Conservation (phyloP, 2,797 vertebrate genomes). For the Anableps anableps region DNA sequence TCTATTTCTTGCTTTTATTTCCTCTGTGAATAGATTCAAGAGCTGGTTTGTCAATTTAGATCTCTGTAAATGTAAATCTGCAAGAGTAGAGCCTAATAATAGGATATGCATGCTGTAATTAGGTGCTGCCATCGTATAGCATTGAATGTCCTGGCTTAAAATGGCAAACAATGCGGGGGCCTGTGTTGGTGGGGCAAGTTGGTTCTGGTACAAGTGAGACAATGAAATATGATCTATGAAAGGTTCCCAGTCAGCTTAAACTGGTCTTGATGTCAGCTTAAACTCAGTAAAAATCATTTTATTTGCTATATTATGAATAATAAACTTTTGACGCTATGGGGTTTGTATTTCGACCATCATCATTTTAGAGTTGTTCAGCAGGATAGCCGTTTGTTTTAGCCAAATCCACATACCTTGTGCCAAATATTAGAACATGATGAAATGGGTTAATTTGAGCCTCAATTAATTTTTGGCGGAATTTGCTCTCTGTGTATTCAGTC, state of each 20-base stretch:
- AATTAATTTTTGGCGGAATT: background rate
- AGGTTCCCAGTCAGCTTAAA: constrained; percentile 5
- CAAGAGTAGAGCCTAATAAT: background rate
- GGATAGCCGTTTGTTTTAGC: background rate
- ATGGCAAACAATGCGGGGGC: constrained; percentile 13
- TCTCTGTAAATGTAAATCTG: background rate
- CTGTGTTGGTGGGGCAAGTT: constrained; percentile 11
- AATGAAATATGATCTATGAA: constrained; percentile 32
- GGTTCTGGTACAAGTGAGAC: constrained; percentile 27
- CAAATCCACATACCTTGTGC: background rate
- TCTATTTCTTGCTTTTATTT: background rate
- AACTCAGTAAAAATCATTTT: background rate
- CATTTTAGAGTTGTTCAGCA: background rate
- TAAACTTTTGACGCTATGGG: background rate
- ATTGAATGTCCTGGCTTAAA: constrained; percentile 11
- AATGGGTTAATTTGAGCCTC: background rate
- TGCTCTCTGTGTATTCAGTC: background rate
- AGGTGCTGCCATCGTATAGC: background rate
- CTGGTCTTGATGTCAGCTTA: background rate
- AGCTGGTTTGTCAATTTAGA: background rate
- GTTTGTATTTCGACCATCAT: background rate
- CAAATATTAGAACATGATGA: background rate
- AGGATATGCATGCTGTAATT: constrained; percentile 4
- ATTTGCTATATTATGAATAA: background rate
- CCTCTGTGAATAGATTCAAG: background rate